Conservation (phyloP, 2,113 vertebrate genomes). For the Laticauda colubrina region DNA sequence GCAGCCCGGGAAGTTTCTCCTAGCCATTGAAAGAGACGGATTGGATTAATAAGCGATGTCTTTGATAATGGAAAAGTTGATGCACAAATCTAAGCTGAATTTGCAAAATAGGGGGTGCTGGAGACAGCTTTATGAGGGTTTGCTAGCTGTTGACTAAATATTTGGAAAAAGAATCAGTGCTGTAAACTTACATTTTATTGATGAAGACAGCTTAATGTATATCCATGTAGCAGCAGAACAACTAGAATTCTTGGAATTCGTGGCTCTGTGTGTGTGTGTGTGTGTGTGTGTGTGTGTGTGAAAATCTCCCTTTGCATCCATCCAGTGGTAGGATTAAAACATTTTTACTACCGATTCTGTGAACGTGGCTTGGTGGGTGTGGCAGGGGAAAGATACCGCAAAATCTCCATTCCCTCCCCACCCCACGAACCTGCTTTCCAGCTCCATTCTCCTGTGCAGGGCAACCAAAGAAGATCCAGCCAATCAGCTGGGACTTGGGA, state of each 20-base stretch:
- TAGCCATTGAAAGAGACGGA: slow-evolving; percentile 2
- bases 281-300: no score
- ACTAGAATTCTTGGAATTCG: neutral
- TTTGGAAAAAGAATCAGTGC: neutral
- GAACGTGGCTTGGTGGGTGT: no score
- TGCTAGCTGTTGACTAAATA: neutral
- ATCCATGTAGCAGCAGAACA: neutral
- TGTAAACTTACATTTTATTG: neutral
- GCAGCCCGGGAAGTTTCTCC: neutral
- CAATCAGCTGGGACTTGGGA: no score
- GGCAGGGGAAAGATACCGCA: no score
- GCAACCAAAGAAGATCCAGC: no score
- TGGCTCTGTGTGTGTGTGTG: no score
- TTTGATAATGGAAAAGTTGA: neutral
- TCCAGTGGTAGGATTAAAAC: no score
- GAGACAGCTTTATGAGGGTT: neutral
- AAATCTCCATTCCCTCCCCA: no score
- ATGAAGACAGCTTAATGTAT: no score
- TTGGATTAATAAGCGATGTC: slow-evolving; percentile 31
- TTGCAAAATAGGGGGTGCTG: neutral
- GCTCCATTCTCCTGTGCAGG: no score
- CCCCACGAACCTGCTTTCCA: no score
- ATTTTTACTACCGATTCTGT: no score
- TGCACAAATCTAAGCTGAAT: slow-evolving; percentile 1
- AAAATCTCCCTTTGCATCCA: neutral